Evolutionary conservation across 2,797 vertebrate species (phyloP), one percentile per base, ranked within the genome.

Genomic region (Paratrypauchen microcephalus): DNA sequence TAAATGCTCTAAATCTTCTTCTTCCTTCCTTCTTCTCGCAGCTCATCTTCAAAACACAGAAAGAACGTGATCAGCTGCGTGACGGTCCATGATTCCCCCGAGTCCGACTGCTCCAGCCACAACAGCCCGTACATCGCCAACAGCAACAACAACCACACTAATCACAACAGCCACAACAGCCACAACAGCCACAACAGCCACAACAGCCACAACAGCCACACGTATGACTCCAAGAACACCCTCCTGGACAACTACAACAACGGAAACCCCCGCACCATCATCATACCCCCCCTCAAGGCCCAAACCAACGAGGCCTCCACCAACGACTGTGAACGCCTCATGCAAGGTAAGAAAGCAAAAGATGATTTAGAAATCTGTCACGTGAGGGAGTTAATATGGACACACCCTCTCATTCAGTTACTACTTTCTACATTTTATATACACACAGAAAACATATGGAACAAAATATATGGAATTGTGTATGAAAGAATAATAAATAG

Each of bases 1-100:
- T 26, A 26, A 26, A 26, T 26, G 24, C 2, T 26, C 52, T 55
- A 12, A 55, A 23, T 55, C 3, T 1, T 19, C 15, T 15, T 30
- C 28, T 15, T 18, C 3, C 21, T 54, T 54, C 16, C 8, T 55
- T 11, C 21, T 23, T 24, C 15, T 63, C 60, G 93, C 91, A 98
- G 96, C 93, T 95, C 94, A 4, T 92, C 96, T 82, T 96, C 96
- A 77, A 99, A 99, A 88, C 97, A 98, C 77, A 95, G 97, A 78
- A 99, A 99, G 90, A 99, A 99, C 7, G 97, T 99, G 86, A 99
- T 99, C 90, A 99, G 98, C 91, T 99, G 98, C 4, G 97, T 99
- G 87, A 99, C 98, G 0, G 97, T 99, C 86, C 97, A 99, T 0
- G 97, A 99, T 86, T 99, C 98, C 0, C 98, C 97, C 0, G 95